Percentiles rank a stretch among this genome's conserved stretches.
Evolutionary conservation across 35 echinoderm and acorn worm species (phyloP).

Genomic region (Amphiura filiformis): DNA sequence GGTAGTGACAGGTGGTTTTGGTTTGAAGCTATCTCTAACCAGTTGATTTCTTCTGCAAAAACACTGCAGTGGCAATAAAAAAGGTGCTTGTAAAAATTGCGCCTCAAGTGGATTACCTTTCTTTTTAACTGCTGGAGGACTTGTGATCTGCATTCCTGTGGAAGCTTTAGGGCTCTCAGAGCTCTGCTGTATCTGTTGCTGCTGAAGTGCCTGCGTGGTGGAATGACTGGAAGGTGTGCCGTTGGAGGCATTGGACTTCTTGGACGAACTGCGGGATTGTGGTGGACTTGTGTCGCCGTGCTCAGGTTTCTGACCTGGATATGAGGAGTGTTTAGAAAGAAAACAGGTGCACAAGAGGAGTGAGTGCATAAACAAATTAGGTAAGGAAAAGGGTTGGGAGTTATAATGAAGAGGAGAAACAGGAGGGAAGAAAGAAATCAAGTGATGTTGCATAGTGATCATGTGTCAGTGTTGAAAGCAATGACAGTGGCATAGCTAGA

Average conservation of each 20-base stretch:
- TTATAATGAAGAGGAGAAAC: neutral
- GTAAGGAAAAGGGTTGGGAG: neutral
- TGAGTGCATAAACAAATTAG: neutral
- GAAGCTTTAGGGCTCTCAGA: constrained; percentile 28
- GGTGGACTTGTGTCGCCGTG: constrained; percentile 56
- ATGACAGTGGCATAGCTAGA: too few species aligned
- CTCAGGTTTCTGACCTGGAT: neutral
- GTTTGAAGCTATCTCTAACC: too few species aligned
- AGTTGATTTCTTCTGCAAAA: too few species aligned
- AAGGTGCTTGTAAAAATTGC: too few species aligned
- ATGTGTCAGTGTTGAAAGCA: too few species aligned
- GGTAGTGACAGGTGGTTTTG: too few species aligned
- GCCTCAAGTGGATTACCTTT: constrained; percentile 28
- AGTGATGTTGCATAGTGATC: too few species aligned
- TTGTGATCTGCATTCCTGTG: neutral
- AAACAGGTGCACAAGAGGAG: too few species aligned
- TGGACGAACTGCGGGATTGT: constrained; percentile 93
- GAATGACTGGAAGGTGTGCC: constrained; percentile 90
- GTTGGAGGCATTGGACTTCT: constrained; percentile 98
- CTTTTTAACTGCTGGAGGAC: neutral
- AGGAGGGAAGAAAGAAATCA: too few species aligned
- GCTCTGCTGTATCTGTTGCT: constrained; percentile 1
- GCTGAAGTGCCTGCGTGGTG: constrained; percentile 67
- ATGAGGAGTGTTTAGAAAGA: neutral
- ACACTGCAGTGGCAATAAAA: too few species aligned